These are phyloP conservation scores for Rhabdomys dilectus DNA, from an alignment of 2,113 vertebrate genomes.

Conservation along the genomic window DNA sequence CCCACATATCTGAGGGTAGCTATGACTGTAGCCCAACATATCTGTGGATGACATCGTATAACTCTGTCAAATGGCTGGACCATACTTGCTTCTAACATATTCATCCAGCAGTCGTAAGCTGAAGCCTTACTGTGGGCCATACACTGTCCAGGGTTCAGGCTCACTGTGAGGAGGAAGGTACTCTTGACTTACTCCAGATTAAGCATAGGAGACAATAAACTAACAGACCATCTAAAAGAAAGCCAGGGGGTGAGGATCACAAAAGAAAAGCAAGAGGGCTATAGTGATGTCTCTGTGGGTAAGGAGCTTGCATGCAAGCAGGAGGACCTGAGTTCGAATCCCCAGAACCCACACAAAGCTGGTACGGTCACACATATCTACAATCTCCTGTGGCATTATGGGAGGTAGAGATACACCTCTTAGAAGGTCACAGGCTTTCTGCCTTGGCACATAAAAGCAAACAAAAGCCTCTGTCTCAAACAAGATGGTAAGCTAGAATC, in stretches of 20 bases:
- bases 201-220: not conserved
- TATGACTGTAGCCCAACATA: not conserved
- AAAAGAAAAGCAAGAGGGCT: not conserved
- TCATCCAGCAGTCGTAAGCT: too few relatives aligned
- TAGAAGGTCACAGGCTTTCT: not conserved
- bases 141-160: not conserved
- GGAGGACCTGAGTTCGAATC: not conserved
- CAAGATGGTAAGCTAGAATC: not conserved
- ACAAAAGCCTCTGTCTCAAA: not conserved
- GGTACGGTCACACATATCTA: not conserved
- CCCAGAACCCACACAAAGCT: not conserved
- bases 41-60: too few relatives aligned
- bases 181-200: not conserved
- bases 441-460: not conserved
- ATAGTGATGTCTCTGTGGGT: too few relatives aligned
- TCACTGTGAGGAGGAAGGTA: not conserved
- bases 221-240: not conserved
- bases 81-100: not conserved
- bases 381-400: not conserved
- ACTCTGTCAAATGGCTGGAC: not conserved
- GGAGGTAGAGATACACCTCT: not conserved
- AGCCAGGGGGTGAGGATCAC: not conserved
- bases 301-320: not conserved
- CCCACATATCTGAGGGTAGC: not conserved
- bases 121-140: not conserved